Evolutionary conservation across 2,888 invertebrate species (phyloP), one percentile per base, ranked within the genome.

Genomic region (Protonemura montana): DNA sequence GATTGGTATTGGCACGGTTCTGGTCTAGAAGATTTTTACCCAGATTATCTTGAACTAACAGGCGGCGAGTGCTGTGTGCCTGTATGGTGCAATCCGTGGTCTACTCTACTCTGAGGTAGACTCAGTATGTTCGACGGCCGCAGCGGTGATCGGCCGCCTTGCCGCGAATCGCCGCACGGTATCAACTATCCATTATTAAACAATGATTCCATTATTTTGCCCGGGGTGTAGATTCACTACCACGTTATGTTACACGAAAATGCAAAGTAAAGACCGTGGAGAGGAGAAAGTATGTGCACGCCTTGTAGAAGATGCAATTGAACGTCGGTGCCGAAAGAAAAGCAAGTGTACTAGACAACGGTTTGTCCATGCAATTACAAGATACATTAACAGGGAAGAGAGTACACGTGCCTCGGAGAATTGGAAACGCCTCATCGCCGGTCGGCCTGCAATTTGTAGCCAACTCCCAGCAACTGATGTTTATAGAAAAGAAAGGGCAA

Each of bases 401-500:
- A 59, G 59, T 59, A 59, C 59, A 59, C 59, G 59, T 59, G 59
- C 59, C 59, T 3, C 21, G 59, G 59, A 10, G 59, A 59, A 59
- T 59, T 59, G 59, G 59, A 59, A 59, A 59, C 59, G 59, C 59
- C 59, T 59, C 59, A 7, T 13, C 41, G 41, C 5, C 13, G 41
- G 41, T 13, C 41, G 41, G 21, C 21, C 59, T 59, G 59, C 59
- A 13, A 59, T 59, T 59, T 59, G 6, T 59, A 59, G 59, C 59
- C 59, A 13, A 59, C 59, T 59, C 59, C 59, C 59, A 59, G 13
- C 59, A 13, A 59, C 59, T 13, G 59, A 59, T 59, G 59, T 59
- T 59, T 59, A 13, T 59, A 59, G 59, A 59, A 59, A 59, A 59
- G 59, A 59, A 59, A 59, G 59, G 59, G 59, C 59, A 59, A 59